These are phyloP conservation scores for Cataglyphis hispanica DNA, from an alignment of 1,140 invertebrate species.

Conservation along the genomic window DNA sequence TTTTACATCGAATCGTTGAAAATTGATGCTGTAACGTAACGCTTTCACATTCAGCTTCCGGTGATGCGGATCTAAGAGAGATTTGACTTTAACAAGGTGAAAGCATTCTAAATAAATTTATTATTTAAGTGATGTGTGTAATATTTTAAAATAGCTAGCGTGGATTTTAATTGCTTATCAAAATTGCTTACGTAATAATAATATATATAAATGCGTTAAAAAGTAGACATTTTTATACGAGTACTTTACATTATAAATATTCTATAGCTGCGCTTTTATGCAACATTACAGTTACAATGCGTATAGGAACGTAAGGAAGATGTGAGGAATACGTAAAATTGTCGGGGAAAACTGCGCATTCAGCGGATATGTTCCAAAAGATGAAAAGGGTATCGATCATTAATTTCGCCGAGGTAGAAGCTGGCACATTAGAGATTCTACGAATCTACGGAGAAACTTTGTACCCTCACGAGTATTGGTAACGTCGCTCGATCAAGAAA, in stretches of 20 bases:
- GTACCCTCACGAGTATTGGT: conserved; percentile 66
- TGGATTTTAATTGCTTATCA: not conserved
- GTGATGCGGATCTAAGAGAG: not conserved
- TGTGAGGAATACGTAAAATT: not conserved
- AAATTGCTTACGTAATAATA: not conserved
- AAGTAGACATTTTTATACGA: not conserved
- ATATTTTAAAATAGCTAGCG: not conserved
- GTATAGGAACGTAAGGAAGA: too few species aligned
- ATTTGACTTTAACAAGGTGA: not conserved
- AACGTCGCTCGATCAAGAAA: conserved; percentile 66
- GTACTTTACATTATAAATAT: not conserved
- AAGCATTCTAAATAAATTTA: not conserved
- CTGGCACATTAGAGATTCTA: conserved; percentile 58
- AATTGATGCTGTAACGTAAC: not conserved
- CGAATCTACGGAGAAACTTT: conserved; percentile 49
- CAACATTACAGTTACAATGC: not conserved
- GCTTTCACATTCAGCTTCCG: not conserved
- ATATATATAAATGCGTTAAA: not conserved
- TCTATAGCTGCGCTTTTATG: not conserved
- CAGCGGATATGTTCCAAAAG: not conserved
- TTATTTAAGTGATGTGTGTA: not conserved
- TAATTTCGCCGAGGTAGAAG: conserved; percentile 26
- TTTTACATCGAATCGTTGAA: conserved; percentile 6
- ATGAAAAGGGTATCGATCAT: conserved; percentile 29
- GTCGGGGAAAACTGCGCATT: not conserved